Base-by-base conservation (phyloP, 2,888 invertebrate genomes). In the Anorthoa munda region DNA sequence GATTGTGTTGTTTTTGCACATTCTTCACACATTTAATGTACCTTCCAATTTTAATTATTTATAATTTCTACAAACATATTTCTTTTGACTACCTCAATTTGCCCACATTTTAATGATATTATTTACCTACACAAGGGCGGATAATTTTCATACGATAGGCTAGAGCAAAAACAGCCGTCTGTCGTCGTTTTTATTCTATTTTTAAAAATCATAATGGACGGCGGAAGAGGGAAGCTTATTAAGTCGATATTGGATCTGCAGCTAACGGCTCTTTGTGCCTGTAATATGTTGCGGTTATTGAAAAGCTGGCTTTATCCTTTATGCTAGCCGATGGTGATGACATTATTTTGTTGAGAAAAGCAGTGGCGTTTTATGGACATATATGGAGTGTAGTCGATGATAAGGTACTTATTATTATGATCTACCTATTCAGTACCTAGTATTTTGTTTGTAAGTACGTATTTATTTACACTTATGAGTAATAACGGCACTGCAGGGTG, bases 191-290 rank as follows among this genome's bases (percentile, higher is more conserved):
- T 23, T 7, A 50, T 66, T 5, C n/a, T 59, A 50, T 59, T 72
- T 67, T 63, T 48, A 17, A 58, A 50, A 68, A 63, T 63, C 23
- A 79, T 61, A 71, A 79, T 80, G 58, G 75, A 74, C 59, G 39
- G 51, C 13, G 26, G 56, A 61, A 53, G n/a, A 21, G 58, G 17
- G 55, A 81, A 81, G 70, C 80, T 74, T 79, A 79, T 83, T 83
- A 81, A 68, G 75, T 79, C 80, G 74, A 81, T 83, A 83, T 81
- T 79, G 84, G 65, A 83, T 83, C 59, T 83, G 74, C 83, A 68
- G 75, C 70, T 50, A 73, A 60, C 79, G 65, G 80, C 65, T 55
- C 84, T 80, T 79, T 79, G 75, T 71, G 80, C 46, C 59, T 68
- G 71, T 66, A 71, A 71, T 48, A 74, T 73, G 81, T 58, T 68